These are phyloP conservation scores for Ailurus styani DNA, from an alignment of 2,113 vertebrate species.

Conservation along the genomic window DNA sequence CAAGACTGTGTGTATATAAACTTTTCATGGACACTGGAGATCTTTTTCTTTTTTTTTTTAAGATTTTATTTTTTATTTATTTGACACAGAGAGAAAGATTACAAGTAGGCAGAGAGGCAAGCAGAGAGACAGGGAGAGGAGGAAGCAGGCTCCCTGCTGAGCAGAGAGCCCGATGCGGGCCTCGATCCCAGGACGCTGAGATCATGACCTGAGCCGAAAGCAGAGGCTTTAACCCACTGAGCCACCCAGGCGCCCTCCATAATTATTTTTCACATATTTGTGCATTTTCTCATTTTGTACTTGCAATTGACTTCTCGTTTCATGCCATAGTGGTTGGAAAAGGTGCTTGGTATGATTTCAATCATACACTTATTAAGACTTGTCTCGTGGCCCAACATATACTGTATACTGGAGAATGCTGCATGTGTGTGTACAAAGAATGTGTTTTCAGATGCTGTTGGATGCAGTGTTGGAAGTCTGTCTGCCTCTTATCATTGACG, in stretches of 20 bases:
- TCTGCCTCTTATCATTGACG: not conserved
- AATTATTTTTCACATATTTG: not conserved
- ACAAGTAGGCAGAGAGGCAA: too few species aligned
- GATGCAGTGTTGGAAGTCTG: not conserved
- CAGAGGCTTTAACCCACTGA: too few species aligned
- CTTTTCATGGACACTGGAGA: not conserved
- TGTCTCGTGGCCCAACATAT: not conserved
- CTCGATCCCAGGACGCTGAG: too few species aligned
- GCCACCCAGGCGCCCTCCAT: too few species aligned
- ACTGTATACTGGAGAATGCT: not conserved
- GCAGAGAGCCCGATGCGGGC: too few species aligned
- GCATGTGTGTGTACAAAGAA: not conserved
- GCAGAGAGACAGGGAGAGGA: too few species aligned
- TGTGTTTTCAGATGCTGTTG: not conserved
- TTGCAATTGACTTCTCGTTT: not conserved
- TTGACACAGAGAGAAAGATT: too few species aligned
- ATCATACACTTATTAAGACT: not conserved
- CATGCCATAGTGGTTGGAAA: not conserved
- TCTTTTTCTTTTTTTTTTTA: too few species aligned
- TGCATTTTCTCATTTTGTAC: not conserved
- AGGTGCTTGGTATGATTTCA: not conserved
- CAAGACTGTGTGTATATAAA: not conserved
- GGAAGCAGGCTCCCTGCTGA: too few species aligned
- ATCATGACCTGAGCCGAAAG: too few species aligned
- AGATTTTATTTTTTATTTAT: too few species aligned